A percentile compares a stretch with the other conserved stretches of the same genome.
Evolutionary conservation across 2,888 invertebrate genomes (phyloP).

Genomic region (Macropis europaea): DNA sequence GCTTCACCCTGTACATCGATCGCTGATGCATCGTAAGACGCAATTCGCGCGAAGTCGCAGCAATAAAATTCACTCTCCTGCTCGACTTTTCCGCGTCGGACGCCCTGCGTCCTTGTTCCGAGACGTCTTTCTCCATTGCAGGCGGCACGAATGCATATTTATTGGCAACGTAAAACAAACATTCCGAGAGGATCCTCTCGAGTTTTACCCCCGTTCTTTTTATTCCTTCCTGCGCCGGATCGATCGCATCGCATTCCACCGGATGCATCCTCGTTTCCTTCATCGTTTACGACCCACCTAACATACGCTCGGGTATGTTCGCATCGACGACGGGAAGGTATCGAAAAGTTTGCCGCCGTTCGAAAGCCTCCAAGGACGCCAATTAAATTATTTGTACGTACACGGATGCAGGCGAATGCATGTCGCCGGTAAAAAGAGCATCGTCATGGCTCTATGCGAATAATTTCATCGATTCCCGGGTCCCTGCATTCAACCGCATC

Average conservation of each 20-base stretch:
- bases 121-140: constrained; percentile 1
- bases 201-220: background rate
- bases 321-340: background rate
- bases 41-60: background rate
- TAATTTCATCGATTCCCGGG: background rate
- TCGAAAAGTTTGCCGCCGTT: background rate
- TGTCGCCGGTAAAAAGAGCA: too few relatives aligned
- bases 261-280: background rate
- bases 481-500: constrained; percentile 20
- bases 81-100: constrained; percentile 9
- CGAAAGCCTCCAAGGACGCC: background rate
- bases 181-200: constrained; percentile 6
- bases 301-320: background rate
- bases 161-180: constrained; percentile 37
- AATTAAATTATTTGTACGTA: background rate
- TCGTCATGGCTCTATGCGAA: too few relatives aligned
- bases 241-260: constrained; percentile 31
- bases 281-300: background rate
- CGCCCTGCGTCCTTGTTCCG: constrained; percentile 21
- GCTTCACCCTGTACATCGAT: too few relatives aligned
- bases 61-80: constrained; percentile 29
- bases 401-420: background rate
- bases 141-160: constrained; percentile 49
- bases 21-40: background rate
- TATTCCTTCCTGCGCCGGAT: background rate